phyloP scores from a whole-genome alignment of 2,888 invertebrate genomes.

The Cantharis rufa region DNA sequence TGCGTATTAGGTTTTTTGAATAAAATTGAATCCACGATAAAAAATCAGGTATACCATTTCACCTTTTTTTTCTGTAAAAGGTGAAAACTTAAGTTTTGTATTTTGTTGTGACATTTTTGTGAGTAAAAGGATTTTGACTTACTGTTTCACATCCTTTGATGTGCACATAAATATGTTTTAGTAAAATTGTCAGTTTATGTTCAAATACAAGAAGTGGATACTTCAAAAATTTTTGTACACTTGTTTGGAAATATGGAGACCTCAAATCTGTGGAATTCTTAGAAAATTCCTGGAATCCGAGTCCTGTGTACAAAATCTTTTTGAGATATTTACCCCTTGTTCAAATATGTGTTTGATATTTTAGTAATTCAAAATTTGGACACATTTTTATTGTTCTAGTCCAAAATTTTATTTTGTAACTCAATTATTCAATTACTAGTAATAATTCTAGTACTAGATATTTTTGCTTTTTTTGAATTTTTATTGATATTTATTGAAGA shows the following conservation, averaged over 20 bases:
- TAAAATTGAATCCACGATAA: neutral
- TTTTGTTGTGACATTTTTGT: neutral
- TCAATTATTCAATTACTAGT: neutral
- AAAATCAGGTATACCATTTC: neutral
- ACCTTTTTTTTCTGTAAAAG: neutral
- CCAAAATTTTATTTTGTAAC: neutral
- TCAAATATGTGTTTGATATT: neutral
- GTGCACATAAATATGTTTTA: neutral
- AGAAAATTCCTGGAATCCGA: too few species aligned
- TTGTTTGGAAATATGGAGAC: too few species aligned
- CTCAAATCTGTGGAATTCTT: too few species aligned
- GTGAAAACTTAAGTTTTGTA: neutral
- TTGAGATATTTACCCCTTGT: neutral
- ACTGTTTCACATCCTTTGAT: neutral
- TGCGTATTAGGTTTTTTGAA: neutral
- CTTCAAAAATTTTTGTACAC: too few species aligned
- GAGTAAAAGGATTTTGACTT: neutral
- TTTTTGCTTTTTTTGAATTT: neutral
- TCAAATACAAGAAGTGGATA: neutral
- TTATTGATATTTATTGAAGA: neutral
- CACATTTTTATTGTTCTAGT: neutral
- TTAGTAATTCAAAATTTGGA: neutral
- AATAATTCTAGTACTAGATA: neutral
- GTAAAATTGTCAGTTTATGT: neutral
- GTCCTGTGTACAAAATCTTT: too few species aligned